These are phyloP conservation scores for Holothuria glaberrima DNA, from an alignment of 35 echinoderm and acorn worm genomes.

Conservation along the genomic window DNA sequence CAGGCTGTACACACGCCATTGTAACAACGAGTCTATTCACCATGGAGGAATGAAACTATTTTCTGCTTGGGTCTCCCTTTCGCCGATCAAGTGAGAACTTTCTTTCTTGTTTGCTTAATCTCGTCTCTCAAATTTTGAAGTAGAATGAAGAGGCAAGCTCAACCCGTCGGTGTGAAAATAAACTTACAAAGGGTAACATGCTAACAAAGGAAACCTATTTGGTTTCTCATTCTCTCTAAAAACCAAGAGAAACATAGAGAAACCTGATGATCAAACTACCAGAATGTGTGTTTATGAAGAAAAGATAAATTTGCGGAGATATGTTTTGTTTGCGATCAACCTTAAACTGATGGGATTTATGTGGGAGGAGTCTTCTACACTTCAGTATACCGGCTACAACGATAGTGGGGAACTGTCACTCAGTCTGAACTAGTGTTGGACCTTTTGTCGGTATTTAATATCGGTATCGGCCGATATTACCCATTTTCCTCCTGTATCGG, in stretches of 20 bases:
- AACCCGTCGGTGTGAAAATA: slow-evolving; percentile 28
- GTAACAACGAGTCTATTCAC: slow-evolving; percentile 17
- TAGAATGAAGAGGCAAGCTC: neutral
- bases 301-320: slow-evolving; percentile 2
- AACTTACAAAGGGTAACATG: slow-evolving; percentile 43
- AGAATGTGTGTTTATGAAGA: slow-evolving; percentile 1
- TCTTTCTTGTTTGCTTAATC: slow-evolving; percentile 1
- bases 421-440: too few species aligned
- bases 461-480: too few species aligned
- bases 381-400: too few species aligned
- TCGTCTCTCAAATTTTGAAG: neutral
- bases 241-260: neutral
- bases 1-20: neutral
- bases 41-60: neutral
- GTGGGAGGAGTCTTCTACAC: too few species aligned
- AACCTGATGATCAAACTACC: neutral
- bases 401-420: too few species aligned
- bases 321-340: slow-evolving; percentile 12
- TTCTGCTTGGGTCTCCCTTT: neutral
- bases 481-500: too few species aligned
- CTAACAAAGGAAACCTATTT: neutral
- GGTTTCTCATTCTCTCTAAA: neutral
- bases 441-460: too few species aligned
- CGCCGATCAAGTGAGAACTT: slow-evolving; percentile 20
- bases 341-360: slow-evolving; percentile 10